phyloP scores from a whole-genome alignment of 2,888 invertebrate species.

The Alloplasta piceator region DNA sequence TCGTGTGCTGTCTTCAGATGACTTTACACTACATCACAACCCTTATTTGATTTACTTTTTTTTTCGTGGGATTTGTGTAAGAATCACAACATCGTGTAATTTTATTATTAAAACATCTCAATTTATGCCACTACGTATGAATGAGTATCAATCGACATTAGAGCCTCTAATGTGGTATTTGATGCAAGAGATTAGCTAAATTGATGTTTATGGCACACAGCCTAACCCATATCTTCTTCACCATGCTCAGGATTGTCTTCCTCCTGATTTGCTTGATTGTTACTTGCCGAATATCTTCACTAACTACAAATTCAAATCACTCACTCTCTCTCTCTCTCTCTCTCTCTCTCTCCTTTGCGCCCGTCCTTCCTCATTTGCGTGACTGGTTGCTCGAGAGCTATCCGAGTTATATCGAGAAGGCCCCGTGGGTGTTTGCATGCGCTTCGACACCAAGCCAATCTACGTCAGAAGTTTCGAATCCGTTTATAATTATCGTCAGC shows the following conservation, averaged over 20 bases:
- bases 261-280: neutral
- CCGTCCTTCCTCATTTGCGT: conserved; percentile 21
- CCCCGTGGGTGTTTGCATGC: conserved; percentile 35
- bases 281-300: neutral
- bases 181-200: neutral
- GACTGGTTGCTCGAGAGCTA: conserved; percentile 23
- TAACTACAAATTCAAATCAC: neutral
- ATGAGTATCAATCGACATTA: too few species aligned
- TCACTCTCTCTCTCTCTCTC: conserved; percentile 33
- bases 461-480: conserved; percentile 47
- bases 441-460: conserved; percentile 44
- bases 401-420: conserved; percentile 39
- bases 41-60: too few species aligned
- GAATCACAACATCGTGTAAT: too few species aligned
- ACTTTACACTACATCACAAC: too few species aligned
- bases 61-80: too few species aligned
- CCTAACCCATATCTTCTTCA: conserved; percentile 6
- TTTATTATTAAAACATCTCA: too few species aligned
- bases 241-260: conserved; percentile 1
- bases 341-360: neutral
- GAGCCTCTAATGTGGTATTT: neutral
- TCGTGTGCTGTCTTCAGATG: too few species aligned
- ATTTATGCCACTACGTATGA: too few species aligned
- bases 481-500: conserved; percentile 37
- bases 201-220: conserved; percentile 2